phyloP scores from a whole-genome alignment of 2,113 vertebrate species.

The Malurus alboscapulatus region DNA sequence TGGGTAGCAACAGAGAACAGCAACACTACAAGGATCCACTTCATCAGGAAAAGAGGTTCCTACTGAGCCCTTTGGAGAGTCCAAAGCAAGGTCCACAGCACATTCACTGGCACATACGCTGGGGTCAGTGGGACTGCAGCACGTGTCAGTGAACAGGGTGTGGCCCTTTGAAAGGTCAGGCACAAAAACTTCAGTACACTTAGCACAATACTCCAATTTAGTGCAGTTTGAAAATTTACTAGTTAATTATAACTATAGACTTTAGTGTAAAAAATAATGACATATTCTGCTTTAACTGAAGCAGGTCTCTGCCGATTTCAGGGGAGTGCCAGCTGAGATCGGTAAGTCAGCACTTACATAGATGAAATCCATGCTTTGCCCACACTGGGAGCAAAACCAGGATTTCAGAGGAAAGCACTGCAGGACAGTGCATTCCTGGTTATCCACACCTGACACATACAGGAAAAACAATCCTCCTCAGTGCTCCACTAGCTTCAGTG shows the following conservation, averaged over 20 bases:
- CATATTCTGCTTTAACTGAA: neutral
- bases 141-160: neutral
- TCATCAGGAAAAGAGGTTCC: neutral
- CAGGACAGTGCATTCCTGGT: neutral
- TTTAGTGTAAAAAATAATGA: neutral
- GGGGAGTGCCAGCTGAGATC: neutral
- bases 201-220: neutral
- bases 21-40: neutral
- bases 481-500: neutral
- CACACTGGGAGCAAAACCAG: neutral
- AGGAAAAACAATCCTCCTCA: neutral
- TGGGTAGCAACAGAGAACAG: neutral
- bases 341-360: neutral
- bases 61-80: neutral
- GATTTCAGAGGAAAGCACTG: neutral
- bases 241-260: neutral
- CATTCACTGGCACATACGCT: accelerated
- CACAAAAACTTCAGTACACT: neutral
- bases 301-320: neutral
- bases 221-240: neutral
- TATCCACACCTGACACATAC: neutral
- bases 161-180: neutral
- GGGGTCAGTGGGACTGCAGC: neutral
- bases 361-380: neutral
- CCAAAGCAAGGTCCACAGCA: neutral